These are phyloP conservation scores for Hephaestus fuliginosus DNA, from an alignment of 2,797 vertebrate species.

Conservation along the genomic window DNA sequence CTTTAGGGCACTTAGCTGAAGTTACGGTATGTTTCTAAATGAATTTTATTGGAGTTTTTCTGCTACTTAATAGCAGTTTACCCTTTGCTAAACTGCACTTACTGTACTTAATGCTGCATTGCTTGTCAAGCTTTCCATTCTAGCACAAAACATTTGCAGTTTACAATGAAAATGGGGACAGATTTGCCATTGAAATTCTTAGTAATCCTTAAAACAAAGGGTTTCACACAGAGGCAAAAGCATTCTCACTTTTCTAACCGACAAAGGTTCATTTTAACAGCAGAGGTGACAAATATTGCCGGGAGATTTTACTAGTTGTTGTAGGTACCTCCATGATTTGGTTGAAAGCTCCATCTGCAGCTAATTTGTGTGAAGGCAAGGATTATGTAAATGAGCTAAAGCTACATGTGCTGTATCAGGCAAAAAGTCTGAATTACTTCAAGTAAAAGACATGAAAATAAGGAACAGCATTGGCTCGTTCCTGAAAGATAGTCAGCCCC, in stretches of 20 bases:
- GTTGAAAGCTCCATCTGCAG: not conserved
- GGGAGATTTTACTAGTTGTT: not conserved
- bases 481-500: not conserved
- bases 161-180: not conserved
- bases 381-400: not conserved
- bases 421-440: not conserved
- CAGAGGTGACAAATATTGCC: not conserved
- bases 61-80: not conserved
- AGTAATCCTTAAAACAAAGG: not conserved
- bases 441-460: not conserved
- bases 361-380: not conserved
- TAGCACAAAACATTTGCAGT: not conserved
- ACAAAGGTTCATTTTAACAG: not conserved
- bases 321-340: not conserved
- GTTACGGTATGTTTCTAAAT: not conserved
- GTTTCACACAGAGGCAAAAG: not conserved
- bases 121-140: not conserved
- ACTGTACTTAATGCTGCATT: not conserved
- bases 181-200: not conserved
- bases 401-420: not conserved
- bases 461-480: not conserved
- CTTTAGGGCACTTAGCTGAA: not conserved
- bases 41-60: too few relatives aligned
- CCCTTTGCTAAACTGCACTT: not conserved
- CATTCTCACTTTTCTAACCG: not conserved